A percentile compares a stretch with the other conserved stretches of the same genome.
phyloP scores from a whole-genome alignment of 1,140 invertebrate species.

The Tribolium castaneum region DNA sequence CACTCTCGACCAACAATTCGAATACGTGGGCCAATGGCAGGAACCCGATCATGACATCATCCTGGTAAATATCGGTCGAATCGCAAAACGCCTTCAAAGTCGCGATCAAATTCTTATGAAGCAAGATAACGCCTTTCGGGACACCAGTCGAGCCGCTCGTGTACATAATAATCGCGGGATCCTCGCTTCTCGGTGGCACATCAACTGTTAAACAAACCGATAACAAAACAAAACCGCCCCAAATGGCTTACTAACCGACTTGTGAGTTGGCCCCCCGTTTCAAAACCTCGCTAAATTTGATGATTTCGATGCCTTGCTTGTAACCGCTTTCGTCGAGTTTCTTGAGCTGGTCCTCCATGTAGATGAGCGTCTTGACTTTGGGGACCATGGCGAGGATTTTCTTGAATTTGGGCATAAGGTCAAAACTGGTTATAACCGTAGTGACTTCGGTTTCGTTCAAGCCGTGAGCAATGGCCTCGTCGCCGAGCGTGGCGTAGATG shows the following conservation, averaged over 20 bases:
- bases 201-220: constrained; percentile 62
- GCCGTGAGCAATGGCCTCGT: constrained; percentile 95
- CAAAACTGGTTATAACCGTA: constrained; percentile 89
- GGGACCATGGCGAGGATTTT: constrained; percentile 77
- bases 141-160: constrained; percentile 94
- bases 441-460: constrained; percentile 97
- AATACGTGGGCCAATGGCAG: constrained; percentile 97
- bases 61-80: constrained; percentile 75
- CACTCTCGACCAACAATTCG: constrained; percentile 86
- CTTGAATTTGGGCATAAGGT: constrained; percentile 90
- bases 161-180: constrained; percentile 96
- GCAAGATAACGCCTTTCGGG: constrained; percentile 87
- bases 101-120: constrained; percentile 91
- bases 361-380: constrained; percentile 82
- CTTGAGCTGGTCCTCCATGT: constrained; percentile 88
- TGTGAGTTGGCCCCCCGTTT: constrained; percentile 63
- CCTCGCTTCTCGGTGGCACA: constrained; percentile 73
- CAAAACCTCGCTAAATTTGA: constrained; percentile 73
- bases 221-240: background rate
- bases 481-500: constrained; percentile 95
- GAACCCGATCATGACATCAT: constrained; percentile 94
- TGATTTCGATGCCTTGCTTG: constrained; percentile 74
- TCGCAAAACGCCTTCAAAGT: constrained; percentile 90
- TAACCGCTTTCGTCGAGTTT: constrained; percentile 75
- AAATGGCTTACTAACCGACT: constrained; percentile 52